Conservation (phyloP, 2,888 invertebrate genomes). For the Scaptomyza caliginosa region DNA sequence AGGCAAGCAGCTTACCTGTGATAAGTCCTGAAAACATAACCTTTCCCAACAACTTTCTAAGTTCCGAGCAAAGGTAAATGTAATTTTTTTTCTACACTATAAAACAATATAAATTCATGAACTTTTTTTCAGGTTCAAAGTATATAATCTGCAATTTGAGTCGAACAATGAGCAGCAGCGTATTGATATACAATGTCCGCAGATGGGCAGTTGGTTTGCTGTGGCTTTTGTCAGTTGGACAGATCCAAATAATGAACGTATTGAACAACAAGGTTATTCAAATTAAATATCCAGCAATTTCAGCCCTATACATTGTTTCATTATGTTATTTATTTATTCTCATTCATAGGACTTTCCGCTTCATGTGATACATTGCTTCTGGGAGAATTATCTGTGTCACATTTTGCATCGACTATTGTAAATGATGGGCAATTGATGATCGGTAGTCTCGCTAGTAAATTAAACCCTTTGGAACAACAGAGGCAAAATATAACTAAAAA, state of each 20-base stretch:
- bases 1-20: conserved; percentile 92
- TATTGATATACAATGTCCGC: conserved; percentile 87
- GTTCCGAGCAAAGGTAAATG: conserved; percentile 83
- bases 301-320: not conserved
- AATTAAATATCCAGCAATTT: not conserved
- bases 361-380: conserved; percentile 88
- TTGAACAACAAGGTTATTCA: conserved; percentile 89
- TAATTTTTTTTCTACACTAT: not conserved
- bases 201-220: conserved; percentile 92
- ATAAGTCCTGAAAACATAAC: conserved; percentile 92
- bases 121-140: conserved; percentile 62
- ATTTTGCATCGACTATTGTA: conserved; percentile 81
- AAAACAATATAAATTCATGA: not conserved
- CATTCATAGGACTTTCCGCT: conserved; percentile 89
- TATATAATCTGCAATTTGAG: conserved; percentile 86
- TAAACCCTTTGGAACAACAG: conserved; percentile 7
- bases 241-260: conserved; percentile 89
- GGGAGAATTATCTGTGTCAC: conserved; percentile 87
- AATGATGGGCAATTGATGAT: conserved; percentile 80
- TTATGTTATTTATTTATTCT: conserved; percentile 77
- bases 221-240: conserved; percentile 91
- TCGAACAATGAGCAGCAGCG: conserved; percentile 87
- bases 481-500: conserved; percentile 6
- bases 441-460: conserved; percentile 81
- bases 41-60: conserved; percentile 88